Evolutionary conservation across 2,888 invertebrate genomes (phyloP), one percentile per base, ranked within the genome.

Genomic region (Willowsia nigromaculata): DNA sequence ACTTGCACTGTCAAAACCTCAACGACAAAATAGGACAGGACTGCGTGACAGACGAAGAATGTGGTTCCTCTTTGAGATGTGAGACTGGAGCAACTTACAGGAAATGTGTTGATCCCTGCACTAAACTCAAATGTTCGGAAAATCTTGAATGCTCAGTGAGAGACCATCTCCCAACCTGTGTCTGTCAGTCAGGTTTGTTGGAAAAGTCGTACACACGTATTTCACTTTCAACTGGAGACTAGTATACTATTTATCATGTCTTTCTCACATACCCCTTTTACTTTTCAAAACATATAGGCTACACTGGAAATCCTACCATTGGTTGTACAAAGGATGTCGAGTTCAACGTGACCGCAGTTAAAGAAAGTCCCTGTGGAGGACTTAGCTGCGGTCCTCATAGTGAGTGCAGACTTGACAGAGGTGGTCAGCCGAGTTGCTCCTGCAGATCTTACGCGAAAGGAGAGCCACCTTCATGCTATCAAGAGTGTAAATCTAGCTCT

Each of bases 91-190:
- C 82, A n/a, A 37, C 30, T 2, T 87, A 68, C 33, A 47, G 91
- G 62, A 91, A 90, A 89, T 93, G 93, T 82, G 90, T 92, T 2
- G 93, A 93, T 91, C 93, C 93, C 6, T 94, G 93, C 83, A 84
- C 65, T 2, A 92, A 92, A n/a, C 37, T 84, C 13, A 91, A 92
- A 13, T 94, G 94, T 88, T 93, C 93, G 6, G 90, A 90, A 6
- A 93, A 93, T 88, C 93, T 93, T 3, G 91, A 92, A 40, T 94
- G 94, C 50, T 30, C 56, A n/a, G 91, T 90, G 9, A 91, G 92
- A 47, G 93, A 93, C 40, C 93, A 94, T 90, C 90, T 92, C 18
- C 93, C 93, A 25, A 83, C 88, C 30, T 93, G 93, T 83, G 89
- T 88, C 13, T 93, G 93, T 80, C 91, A 22, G 25, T 37, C 85